A percentile compares a stretch with the other conserved stretches of the same genome.
These are phyloP conservation scores for Theodoxus fluviatilis DNA, from an alignment of 2,888 invertebrate species.

Conservation along the genomic window DNA sequence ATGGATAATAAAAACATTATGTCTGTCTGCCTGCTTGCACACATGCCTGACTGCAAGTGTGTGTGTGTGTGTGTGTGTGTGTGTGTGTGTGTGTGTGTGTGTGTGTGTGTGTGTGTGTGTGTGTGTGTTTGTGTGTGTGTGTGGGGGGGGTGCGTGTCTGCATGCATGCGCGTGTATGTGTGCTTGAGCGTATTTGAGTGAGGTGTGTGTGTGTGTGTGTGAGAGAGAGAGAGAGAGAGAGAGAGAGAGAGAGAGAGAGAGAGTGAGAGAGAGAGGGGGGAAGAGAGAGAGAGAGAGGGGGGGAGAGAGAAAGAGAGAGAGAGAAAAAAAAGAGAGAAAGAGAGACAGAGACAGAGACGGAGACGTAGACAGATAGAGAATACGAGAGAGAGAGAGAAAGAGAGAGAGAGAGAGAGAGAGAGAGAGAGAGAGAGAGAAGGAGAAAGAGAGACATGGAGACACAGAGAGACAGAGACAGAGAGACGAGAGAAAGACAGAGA, in stretches of 20 bases:
- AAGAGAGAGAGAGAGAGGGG: no score
- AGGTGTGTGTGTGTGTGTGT: not conserved
- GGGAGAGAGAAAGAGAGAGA: no score
- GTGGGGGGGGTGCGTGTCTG: not conserved
- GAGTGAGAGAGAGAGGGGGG: no score
- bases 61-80: no score
- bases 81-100: constrained; percentile 4
- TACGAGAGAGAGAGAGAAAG: not conserved
- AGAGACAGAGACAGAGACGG: no score
- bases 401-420: not conserved
- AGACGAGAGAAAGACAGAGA: not conserved
- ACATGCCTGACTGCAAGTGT: no score
- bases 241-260: no score
- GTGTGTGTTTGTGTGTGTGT: constrained; percentile 9
- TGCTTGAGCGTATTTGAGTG: not conserved
- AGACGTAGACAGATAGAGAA: no score
- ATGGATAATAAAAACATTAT: no score
- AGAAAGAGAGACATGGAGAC: constrained; percentile 11
- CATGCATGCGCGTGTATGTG: not conserved
- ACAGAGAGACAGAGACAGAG: not conserved
- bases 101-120: constrained; percentile 12
- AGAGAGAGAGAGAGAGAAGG: not conserved
- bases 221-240: not conserved
- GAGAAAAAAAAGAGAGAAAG: no score
- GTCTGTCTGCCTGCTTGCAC: no score